Evolutionary conservation across 2,113 vertebrate genomes (phyloP).

Genomic region (Microcebus ravelobensis): DNA sequence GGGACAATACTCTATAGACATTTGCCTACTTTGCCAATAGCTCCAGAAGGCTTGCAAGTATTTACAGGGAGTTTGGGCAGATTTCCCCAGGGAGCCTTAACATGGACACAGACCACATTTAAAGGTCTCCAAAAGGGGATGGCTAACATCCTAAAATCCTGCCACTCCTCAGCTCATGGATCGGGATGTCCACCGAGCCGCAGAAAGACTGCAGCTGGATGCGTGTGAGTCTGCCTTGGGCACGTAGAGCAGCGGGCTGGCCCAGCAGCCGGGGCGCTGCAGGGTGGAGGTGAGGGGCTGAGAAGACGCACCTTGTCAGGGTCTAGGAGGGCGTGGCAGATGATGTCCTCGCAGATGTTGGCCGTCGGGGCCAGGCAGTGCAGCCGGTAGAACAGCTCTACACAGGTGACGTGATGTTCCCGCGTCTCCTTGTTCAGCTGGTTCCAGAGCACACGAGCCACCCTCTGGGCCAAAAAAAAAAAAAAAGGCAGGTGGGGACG

Average conservation of each 20-base stretch:
- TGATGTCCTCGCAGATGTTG: constrained; percentile 96
- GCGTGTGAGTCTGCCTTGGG: fast-evolving
- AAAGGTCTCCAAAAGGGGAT: neutral
- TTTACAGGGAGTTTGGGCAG: fast-evolving
- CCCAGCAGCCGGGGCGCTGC: fast-evolving
- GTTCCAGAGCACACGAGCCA: constrained; percentile 94
- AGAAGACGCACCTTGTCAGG: constrained; percentile 89
- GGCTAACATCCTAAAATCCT: fast-evolving
- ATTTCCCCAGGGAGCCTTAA: neutral
- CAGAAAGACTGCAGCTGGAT: too few species aligned
- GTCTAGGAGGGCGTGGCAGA: constrained; percentile 93
- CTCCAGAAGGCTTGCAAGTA: neutral
- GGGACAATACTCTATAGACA: fast-evolving
- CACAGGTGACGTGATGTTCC: constrained; percentile 94
- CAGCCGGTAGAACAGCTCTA: constrained; percentile 96
- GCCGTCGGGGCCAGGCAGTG: constrained; percentile 96
- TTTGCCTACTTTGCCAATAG: neutral
- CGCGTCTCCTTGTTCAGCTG: constrained; percentile 93
- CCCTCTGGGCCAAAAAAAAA: constrained; percentile 84
- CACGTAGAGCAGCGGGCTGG: fast-evolving
- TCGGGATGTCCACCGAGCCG: neutral
- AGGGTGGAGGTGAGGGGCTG: fast-evolving
- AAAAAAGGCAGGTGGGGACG: neutral
- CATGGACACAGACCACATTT: fast-evolving
- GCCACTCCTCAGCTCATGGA: fast-evolving